These are phyloP conservation scores for Drosophila equinoxialis DNA, from an alignment of 1,140 invertebrate species.

Conservation along the genomic window DNA sequence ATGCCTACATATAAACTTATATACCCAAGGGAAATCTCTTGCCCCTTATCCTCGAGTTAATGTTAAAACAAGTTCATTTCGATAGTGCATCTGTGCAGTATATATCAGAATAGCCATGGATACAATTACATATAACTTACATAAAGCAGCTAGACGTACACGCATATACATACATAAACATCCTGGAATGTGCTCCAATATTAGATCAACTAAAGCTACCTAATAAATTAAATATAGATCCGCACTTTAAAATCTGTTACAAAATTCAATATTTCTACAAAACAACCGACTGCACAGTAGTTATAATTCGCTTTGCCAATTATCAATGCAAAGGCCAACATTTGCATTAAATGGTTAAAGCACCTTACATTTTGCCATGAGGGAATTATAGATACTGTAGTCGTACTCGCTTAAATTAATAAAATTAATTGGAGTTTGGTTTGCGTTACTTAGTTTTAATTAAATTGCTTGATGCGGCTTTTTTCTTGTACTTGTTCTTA, in stretches of 20 bases:
- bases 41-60: not conserved
- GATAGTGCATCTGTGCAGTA: not conserved
- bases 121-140: not conserved
- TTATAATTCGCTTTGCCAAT: not conserved
- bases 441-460: not conserved
- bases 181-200: not conserved
- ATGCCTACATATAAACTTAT: not conserved
- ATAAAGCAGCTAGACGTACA: not conserved
- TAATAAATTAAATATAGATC: not conserved
- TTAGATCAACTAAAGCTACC: not conserved
- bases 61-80: not conserved
- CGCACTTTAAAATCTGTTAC: not conserved
- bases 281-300: not conserved
- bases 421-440: not conserved
- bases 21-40: not conserved
- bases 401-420: not conserved
- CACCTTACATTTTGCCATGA: not conserved
- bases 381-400: not conserved
- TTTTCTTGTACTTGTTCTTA: not conserved
- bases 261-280: not conserved
- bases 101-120: not conserved
- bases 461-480: constrained; percentile 1
- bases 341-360: not conserved
- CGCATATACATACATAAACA: not conserved
- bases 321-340: not conserved